Evolutionary conservation across 2,888 invertebrate genomes (phyloP), one percentile per base, ranked within the genome.

Genomic region (Noctua janthe): DNA sequence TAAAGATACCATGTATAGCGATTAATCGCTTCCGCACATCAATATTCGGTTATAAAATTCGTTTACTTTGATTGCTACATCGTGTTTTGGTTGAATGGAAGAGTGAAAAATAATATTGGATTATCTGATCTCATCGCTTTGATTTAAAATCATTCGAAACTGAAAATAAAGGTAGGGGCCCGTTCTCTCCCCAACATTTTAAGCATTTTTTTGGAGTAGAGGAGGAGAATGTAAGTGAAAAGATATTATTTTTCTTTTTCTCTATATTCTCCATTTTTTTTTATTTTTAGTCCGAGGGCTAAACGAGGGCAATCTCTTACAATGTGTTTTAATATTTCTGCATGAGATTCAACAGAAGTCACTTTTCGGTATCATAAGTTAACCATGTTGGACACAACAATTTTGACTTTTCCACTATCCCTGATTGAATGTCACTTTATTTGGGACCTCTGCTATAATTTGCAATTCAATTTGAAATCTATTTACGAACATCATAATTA

Each of bases 1-100:
- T 91, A 89, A 91, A 93, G 91, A 92, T 85, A 76, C 78, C 81
- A 78, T 78, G 56, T 79, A 85, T 66, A 81, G 49, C 90, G 87
- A 86, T 86, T 88, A 84, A 89, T 87, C 81, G 87, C 89, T 89
- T 90, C 89, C 89, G 89, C 79, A 79, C 72, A 85, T 88, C 70
- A 78, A 87, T 82, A 81, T 81, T 81, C 74, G 76, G 73, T 86
- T 85, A 79, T 84, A 72, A 82, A 82, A 83, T 62, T 75, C 83
- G 67, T 76, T 87, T 81, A 81, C 29, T 84, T 80, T 78, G 71
- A 89, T 90, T 87, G 87, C 85, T 73, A 84, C 85, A 85, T 56
- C 35, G 35, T 49, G 84, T 87, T 83, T 78, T 73, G 47, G 35
- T 74, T 29, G 23, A 66, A 76, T 73, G 43, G 59, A 17, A 51